These are phyloP conservation scores for Lepidocyrtinus sp. DNA, from an alignment of 2,888 invertebrate species.

Conservation along the genomic window DNA sequence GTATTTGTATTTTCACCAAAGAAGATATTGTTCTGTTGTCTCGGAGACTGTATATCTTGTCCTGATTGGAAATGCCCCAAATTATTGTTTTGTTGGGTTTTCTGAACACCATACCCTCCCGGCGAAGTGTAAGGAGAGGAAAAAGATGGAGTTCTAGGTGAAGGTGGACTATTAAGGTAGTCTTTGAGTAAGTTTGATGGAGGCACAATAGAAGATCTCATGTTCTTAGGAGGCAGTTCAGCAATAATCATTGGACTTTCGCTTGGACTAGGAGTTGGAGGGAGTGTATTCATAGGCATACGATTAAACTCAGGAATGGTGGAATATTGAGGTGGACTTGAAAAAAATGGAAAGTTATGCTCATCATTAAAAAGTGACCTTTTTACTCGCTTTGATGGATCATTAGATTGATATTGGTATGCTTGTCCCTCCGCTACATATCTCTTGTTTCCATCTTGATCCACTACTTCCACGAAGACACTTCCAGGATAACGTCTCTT, in stretches of 20 bases:
- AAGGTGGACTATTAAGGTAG: background rate
- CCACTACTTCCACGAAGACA: slow-evolving; percentile 21
- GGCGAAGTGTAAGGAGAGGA: no score
- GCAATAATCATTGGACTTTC: no score
- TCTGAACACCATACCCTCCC: no score
- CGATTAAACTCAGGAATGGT: background rate
- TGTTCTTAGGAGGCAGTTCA: background rate
- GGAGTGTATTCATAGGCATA: no score
- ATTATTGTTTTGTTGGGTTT: no score
- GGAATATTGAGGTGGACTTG: background rate
- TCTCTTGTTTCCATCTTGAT: slow-evolving; percentile 11
- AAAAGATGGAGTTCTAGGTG: background rate
- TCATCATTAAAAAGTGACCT: background rate
- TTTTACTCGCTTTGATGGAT: background rate
- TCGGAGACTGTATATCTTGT: no score
- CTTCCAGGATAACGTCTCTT: slow-evolving; percentile 28
- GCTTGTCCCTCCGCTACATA: slow-evolving; percentile 35
- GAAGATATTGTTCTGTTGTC: no score
- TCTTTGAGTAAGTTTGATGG: background rate
- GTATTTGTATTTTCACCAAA: no score
- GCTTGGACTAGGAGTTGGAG: no score
- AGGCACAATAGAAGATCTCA: background rate
- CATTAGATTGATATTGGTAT: background rate
- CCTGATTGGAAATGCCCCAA: no score
- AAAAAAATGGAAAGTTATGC: background rate